phyloP scores from a whole-genome alignment of 2,888 invertebrate genomes.

The Microplitis manilae region DNA sequence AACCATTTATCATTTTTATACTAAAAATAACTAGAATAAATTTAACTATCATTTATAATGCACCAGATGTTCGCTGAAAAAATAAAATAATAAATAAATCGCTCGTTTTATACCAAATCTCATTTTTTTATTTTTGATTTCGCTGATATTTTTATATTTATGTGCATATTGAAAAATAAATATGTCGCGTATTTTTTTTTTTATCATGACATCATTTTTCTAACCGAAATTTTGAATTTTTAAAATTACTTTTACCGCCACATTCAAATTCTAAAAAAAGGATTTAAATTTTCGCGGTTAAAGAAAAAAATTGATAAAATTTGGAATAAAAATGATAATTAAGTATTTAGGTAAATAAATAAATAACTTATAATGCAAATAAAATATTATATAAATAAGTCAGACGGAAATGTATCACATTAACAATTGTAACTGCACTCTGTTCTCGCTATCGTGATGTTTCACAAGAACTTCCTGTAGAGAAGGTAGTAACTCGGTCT shows the following conservation, averaged over 20 bases:
- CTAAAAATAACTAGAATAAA: conserved; percentile 7
- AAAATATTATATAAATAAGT: not conserved
- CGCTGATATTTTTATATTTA: too few species aligned
- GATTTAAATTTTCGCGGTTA: too few species aligned
- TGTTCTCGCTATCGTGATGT: conserved; percentile 31
- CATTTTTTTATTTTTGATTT: too few species aligned
- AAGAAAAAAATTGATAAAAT: too few species aligned
- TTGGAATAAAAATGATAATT: too few species aligned
- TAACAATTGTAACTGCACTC: conserved; percentile 36
- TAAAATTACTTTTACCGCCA: too few species aligned
- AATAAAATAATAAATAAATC: not conserved
- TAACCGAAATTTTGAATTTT: too few species aligned
- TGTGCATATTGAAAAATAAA: too few species aligned
- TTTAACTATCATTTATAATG: conserved; percentile 25
- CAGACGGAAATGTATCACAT: conserved; percentile 29
- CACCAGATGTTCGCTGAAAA: conserved; percentile 18
- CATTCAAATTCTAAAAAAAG: too few species aligned
- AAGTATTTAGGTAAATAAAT: not conserved
- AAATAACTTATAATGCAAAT: not conserved
- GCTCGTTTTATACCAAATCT: too few species aligned
- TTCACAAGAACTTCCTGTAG: conserved; percentile 29
- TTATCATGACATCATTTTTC: too few species aligned
- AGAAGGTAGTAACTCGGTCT: conserved; percentile 17
- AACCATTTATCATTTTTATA: conserved; percentile 15
- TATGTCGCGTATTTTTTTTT: too few species aligned